These are phyloP conservation scores for Acanthurus tractus DNA, from an alignment of 2,797 vertebrate genomes.

Conservation along the genomic window DNA sequence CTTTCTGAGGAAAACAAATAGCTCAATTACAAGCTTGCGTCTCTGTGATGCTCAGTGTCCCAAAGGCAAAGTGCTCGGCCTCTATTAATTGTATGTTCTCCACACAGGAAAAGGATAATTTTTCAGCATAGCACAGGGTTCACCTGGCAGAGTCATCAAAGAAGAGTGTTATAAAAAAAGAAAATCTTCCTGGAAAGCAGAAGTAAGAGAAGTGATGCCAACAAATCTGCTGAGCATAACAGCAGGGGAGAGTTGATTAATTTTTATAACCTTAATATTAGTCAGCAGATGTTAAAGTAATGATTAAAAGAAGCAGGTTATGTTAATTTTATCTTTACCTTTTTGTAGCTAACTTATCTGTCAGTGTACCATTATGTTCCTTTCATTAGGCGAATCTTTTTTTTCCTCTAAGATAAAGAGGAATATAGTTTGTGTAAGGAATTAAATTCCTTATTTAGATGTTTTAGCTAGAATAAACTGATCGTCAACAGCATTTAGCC, in stretches of 20 bases:
- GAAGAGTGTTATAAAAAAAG: neutral
- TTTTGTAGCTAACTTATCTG: neutral
- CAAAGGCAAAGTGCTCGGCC: conserved; percentile 73
- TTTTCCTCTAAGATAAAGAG: neutral
- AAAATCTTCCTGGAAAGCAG: neutral
- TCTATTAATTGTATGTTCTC: conserved; percentile 76
- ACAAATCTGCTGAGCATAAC: neutral
- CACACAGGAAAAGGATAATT: conserved; percentile 43
- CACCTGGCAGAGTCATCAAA: conserved; percentile 28
- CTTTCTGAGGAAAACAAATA: conserved; percentile 88
- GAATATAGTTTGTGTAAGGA: neutral
- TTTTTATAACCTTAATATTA: no score
- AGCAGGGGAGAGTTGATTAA: no score
- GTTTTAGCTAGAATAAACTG: conserved; percentile 2
- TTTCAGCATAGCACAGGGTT: conserved; percentile 32
- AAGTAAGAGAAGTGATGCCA: neutral
- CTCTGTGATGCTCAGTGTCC: conserved; percentile 83
- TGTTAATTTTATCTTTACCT: neutral
- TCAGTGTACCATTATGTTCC: neutral
- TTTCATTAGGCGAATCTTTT: neutral
- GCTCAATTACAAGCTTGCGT: conserved; percentile 83
- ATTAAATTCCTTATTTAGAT: neutral
- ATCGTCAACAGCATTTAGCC: neutral
- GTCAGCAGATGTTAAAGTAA: no score
- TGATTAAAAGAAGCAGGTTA: neutral